These are phyloP conservation scores for Acleris sparsana DNA, from an alignment of 2,888 invertebrate species.

Conservation along the genomic window DNA sequence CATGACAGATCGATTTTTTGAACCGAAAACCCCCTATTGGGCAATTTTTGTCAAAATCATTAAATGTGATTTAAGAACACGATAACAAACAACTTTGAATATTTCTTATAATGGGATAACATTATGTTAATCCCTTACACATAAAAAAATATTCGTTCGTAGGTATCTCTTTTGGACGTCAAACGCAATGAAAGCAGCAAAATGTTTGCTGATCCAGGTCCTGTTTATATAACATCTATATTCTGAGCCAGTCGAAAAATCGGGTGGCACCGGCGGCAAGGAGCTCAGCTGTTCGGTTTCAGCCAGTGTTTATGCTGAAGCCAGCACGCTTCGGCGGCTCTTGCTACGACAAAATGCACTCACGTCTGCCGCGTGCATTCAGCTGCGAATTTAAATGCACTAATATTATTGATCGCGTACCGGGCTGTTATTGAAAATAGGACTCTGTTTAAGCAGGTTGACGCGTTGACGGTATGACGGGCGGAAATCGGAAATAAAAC, in stretches of 20 bases:
- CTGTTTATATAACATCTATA: slow-evolving; percentile 68
- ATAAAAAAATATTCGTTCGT: background rate
- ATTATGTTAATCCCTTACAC: background rate
- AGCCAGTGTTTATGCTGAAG: slow-evolving; percentile 68
- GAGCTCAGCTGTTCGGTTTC: slow-evolving; percentile 60
- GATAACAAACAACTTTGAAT: too few relatives aligned
- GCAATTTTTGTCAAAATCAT: too few relatives aligned
- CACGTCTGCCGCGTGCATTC: slow-evolving; percentile 68
- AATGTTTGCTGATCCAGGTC: slow-evolving; percentile 47
- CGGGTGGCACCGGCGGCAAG: slow-evolving; percentile 49
- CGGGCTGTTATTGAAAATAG: slow-evolving; percentile 7
- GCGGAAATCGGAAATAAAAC: too few relatives aligned
- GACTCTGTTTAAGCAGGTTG: background rate
- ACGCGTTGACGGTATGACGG: background rate
- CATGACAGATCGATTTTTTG: too few relatives aligned
- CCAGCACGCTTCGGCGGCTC: slow-evolving; percentile 67
- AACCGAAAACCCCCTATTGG: too few relatives aligned
- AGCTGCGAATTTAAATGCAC: slow-evolving; percentile 66
- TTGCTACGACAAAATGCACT: slow-evolving; percentile 80
- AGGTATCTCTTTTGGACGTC: background rate
- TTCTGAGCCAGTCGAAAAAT: slow-evolving; percentile 71
- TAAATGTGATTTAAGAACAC: too few relatives aligned
- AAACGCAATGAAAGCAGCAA: slow-evolving; percentile 45
- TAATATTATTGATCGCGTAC: slow-evolving; percentile 68
- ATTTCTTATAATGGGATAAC: background rate